phyloP scores from a whole-genome alignment of 2,888 invertebrate species.

The Pimpla rufipes region DNA sequence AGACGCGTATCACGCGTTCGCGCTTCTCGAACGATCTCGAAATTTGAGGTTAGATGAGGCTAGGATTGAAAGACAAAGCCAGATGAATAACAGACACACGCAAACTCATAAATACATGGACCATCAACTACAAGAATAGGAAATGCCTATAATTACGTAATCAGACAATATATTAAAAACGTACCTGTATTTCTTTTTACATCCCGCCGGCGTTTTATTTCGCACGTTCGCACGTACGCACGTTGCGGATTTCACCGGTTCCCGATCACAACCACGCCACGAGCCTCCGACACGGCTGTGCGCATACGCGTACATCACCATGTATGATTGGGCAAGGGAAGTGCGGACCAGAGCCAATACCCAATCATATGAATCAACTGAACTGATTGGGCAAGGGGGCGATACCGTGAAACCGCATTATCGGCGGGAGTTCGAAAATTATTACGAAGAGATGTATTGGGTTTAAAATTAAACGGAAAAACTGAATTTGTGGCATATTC shows the following conservation, averaged over 20 bases:
- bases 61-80: constrained; percentile 17
- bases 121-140: constrained; percentile 19
- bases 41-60: constrained; percentile 6
- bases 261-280: neutral
- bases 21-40: constrained; percentile 17
- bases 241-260: constrained; percentile 26
- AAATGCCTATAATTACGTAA: constrained; percentile 21
- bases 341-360: constrained; percentile 9
- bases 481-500: neutral
- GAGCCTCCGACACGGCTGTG: constrained; percentile 28
- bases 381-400: constrained; percentile 22
- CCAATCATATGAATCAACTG: constrained; percentile 7
- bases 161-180: constrained; percentile 29
- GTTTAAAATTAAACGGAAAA: constrained; percentile 8
- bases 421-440: constrained; percentile 18
- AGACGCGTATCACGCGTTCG: neutral
- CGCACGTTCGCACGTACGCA: constrained; percentile 26
- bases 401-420: constrained; percentile 25
- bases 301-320: constrained; percentile 24
- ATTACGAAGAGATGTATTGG: constrained; percentile 18
- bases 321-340: constrained; percentile 12
- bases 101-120: constrained; percentile 31
- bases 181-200: constrained; percentile 21
- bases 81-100: constrained; percentile 24
- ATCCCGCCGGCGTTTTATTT: constrained; percentile 21